These are phyloP conservation scores for Stercorarius parasiticus DNA, from an alignment of 2,113 vertebrate species.

Conservation along the genomic window DNA sequence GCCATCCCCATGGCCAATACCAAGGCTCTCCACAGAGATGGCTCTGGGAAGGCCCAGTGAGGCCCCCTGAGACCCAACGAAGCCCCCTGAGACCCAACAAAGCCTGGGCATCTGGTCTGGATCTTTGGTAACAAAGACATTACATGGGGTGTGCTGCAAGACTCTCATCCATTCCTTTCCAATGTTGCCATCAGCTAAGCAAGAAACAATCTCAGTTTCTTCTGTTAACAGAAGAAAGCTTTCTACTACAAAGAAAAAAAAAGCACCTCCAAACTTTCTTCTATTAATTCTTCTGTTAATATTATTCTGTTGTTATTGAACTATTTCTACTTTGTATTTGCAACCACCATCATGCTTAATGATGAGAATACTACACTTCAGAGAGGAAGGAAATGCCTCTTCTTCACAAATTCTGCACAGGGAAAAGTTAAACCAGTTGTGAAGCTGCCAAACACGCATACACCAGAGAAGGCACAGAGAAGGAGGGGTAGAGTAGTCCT, in stretches of 20 bases:
- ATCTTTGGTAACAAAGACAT: neutral
- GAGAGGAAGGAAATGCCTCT: neutral
- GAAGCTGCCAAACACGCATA: neutral
- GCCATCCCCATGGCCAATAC: neutral
- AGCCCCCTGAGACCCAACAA: accelerated
- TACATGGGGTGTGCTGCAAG: neutral
- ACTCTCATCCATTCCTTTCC: neutral
- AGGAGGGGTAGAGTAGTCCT: neutral
- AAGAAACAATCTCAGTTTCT: neutral
- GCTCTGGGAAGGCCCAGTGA: neutral
- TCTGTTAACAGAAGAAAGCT: neutral
- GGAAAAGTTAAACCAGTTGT: neutral
- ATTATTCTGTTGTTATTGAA: neutral
- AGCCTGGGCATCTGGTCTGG: neutral
- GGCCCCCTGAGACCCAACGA: accelerated
- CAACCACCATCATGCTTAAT: neutral
- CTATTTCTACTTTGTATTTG: neutral
- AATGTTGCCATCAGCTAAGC: neutral
- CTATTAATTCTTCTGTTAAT: neutral
- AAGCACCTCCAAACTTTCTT: neutral
- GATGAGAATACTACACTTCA: neutral
- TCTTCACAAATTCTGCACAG: neutral
- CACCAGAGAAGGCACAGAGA: neutral
- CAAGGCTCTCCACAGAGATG: neutral
- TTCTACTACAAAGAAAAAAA: neutral